phyloP scores from a whole-genome alignment of 2,888 invertebrate genomes.

The Hetaerina titia region DNA sequence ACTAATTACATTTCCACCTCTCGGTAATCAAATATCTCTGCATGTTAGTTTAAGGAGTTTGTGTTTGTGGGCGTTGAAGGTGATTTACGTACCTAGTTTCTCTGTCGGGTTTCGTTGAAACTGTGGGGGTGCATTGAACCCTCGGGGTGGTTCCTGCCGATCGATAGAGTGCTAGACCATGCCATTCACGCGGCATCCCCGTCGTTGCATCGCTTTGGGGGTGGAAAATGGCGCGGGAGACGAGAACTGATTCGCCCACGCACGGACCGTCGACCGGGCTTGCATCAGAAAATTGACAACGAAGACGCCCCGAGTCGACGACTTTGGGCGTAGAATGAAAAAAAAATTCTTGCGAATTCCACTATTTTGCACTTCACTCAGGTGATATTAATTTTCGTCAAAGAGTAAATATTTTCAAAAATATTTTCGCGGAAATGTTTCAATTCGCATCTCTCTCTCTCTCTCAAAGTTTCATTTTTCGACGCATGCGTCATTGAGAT shows the following conservation, averaged over 20 bases:
- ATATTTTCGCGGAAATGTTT: too few species aligned
- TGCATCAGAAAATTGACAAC: too few species aligned
- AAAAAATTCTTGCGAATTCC: too few species aligned
- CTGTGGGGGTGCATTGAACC: neutral
- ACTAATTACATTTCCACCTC: too few species aligned
- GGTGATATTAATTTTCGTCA: too few species aligned
- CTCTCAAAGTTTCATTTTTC: too few species aligned
- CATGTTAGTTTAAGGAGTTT: neutral
- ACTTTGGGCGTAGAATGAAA: neutral
- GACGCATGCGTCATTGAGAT: too few species aligned
- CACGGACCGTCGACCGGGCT: neutral
- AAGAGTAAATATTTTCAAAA: too few species aligned
- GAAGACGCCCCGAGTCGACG: neutral
- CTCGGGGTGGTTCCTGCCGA: neutral
- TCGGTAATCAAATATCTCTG: neutral
- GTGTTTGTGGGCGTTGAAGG: neutral
- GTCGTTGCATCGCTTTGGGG: neutral
- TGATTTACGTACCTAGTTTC: neutral
- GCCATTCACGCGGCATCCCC: neutral
- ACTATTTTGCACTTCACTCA: too few species aligned
- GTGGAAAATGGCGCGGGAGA: neutral
- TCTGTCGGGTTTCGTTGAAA: neutral
- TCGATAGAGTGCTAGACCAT: neutral
- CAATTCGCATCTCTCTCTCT: too few species aligned
- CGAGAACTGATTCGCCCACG: neutral